phyloP scores from a whole-genome alignment of 2,888 invertebrate genomes.

The Yponomeuta cagnagella region DNA sequence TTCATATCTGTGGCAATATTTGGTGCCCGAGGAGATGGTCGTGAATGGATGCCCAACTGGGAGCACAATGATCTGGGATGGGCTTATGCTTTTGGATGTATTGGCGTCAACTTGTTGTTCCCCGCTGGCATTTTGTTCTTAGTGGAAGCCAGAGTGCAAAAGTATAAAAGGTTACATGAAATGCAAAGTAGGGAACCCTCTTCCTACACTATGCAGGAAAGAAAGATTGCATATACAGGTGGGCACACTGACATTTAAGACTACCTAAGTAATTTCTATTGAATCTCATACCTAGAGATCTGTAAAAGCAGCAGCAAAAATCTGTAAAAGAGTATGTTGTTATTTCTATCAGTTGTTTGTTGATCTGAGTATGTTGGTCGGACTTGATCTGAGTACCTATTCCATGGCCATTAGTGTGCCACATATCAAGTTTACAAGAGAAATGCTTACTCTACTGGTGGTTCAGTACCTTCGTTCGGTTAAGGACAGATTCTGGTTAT shows the following conservation, averaged over 20 bases:
- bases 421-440: too few relatives aligned
- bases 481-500: too few relatives aligned
- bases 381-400: too few relatives aligned
- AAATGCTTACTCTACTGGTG: too few relatives aligned
- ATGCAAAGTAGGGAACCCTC: slow-evolving; percentile 80
- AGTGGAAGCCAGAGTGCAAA: slow-evolving; percentile 87
- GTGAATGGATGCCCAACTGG: slow-evolving; percentile 98
- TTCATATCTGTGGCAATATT: slow-evolving; percentile 91
- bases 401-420: too few relatives aligned
- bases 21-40: slow-evolving; percentile 91
- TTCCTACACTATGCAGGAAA: slow-evolving; percentile 80
- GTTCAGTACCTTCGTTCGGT: too few relatives aligned
- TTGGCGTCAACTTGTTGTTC: slow-evolving; percentile 85
- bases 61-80: slow-evolving; percentile 96
- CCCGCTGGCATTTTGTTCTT: slow-evolving; percentile 88
- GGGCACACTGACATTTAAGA: slow-evolving; percentile 84
- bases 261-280: not conserved
- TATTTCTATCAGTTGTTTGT: too few relatives aligned
- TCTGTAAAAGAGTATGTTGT: not conserved
- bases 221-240: slow-evolving; percentile 71
- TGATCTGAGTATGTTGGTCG: too few relatives aligned
- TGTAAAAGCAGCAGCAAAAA: not conserved
- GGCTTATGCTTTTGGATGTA: slow-evolving; percentile 91
- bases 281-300: not conserved
- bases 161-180: slow-evolving; percentile 83